These are phyloP conservation scores for Volucella inflata DNA, from an alignment of 2,888 invertebrate species.

Conservation along the genomic window DNA sequence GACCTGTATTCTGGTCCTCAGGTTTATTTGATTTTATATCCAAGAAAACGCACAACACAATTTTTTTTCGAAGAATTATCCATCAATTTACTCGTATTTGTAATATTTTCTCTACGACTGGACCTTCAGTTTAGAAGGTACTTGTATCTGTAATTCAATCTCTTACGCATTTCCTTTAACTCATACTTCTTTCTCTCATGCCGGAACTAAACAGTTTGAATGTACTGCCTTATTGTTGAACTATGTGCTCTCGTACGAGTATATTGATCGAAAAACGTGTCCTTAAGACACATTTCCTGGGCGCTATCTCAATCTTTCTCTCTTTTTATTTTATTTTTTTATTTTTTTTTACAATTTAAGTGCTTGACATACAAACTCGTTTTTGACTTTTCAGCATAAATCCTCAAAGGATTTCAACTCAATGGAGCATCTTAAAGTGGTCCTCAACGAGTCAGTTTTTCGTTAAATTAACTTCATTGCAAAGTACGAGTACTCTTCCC, in stretches of 20 bases:
- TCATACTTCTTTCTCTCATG: background rate
- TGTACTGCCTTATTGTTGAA: slow-evolving; percentile 13
- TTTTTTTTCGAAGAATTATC: background rate
- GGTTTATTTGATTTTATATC: no score
- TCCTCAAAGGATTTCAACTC: slow-evolving; percentile 58
- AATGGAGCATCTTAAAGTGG: slow-evolving; percentile 43
- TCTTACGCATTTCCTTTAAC: background rate
- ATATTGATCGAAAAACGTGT: background rate
- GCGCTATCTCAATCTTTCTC: no score
- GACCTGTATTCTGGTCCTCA: no score
- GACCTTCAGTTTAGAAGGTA: background rate
- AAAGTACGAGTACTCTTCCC: slow-evolving; percentile 43
- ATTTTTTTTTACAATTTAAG: slow-evolving; percentile 9
- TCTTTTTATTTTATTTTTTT: background rate
- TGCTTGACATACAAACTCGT: background rate
- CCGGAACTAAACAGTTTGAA: background rate
- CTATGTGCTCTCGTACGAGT: background rate
- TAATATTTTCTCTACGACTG: background rate
- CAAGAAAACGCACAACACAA: no score
- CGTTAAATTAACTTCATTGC: slow-evolving; percentile 66
- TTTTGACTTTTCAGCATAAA: slow-evolving; percentile 28
- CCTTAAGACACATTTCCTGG: slow-evolving; percentile 4
- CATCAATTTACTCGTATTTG: background rate
- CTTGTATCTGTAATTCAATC: background rate
- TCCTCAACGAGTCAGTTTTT: slow-evolving; percentile 61